Evolutionary conservation across 1,140 invertebrate species (phyloP).

Genomic region (Sesamia nonagrioides): DNA sequence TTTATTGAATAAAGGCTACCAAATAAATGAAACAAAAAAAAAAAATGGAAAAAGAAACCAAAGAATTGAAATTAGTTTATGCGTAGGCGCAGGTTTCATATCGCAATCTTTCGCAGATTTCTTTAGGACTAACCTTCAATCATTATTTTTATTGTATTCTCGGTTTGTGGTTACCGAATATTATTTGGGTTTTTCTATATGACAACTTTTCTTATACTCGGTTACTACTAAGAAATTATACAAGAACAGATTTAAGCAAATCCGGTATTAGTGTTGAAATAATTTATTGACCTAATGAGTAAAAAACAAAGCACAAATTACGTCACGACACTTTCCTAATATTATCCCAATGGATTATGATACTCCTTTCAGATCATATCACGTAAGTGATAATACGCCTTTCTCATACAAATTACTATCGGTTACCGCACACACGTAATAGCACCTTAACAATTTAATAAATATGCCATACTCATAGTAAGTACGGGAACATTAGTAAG

Average conservation of each 20-base stretch:
- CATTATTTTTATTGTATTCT: not conserved
- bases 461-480: slow-evolving; percentile 25
- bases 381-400: slow-evolving; percentile 17
- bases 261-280: not conserved
- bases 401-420: slow-evolving; percentile 13
- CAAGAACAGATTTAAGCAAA: too few relatives aligned
- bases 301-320: not conserved
- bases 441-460: slow-evolving; percentile 24
- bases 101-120: slow-evolving; percentile 11
- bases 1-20: not conserved
- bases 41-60: not conserved
- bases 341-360: too few relatives aligned
- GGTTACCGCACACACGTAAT: slow-evolving; percentile 30
- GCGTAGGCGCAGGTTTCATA: not conserved
- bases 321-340: not conserved
- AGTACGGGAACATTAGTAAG: too few relatives aligned
- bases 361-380: not conserved
- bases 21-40: not conserved
- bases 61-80: not conserved
- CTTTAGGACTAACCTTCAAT: slow-evolving; percentile 6
- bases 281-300: not conserved
- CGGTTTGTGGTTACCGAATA: not conserved
- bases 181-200: not conserved
- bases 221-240: not conserved
- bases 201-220: not conserved